Base-by-base conservation (phyloP, 2,888 invertebrate genomes). In the Drosophila mimetica region DNA sequence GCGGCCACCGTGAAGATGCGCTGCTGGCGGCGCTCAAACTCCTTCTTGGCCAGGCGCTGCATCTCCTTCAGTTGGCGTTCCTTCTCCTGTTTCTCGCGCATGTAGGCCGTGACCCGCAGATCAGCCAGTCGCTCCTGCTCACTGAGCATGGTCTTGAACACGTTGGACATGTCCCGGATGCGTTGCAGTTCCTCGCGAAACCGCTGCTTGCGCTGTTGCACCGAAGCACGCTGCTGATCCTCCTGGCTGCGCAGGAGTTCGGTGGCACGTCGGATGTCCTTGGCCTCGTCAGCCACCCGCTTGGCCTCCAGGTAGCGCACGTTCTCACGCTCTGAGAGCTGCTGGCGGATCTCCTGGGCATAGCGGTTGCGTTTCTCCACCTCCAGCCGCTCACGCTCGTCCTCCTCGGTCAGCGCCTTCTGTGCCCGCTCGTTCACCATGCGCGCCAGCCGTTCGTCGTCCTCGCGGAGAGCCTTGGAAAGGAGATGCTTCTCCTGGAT, bases 401-500 rank as follows among this genome's bases (percentile, higher is more conserved):
- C 91, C 50, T 91, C 92, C 1, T 82, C 88, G 11, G 65, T 77
- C 1, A 92, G 75, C 0, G 89, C 89, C 22, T 89, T 86, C 16
- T 83, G 77, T 3, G 90, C 90, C 0, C 89, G 80, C 32, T 90
- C 89, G 6, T 90, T 82, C 39, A 92, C 91, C 77, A 90, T 83
- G 32, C 89, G 84, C 36, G 91, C 92, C 50, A 92, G 71, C 0
- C 90, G 90, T 18, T 86, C 77, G n/a, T 92, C 90, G 28, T 92
- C 91, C 30, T 90, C 82, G 16, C 86, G 87, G 13, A 90, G 53
- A 13, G 90, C 91, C 9, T 77, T 84, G 13, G 88, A 86, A 14
- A 92, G 44, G 18, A 90, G 90, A 22, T 87, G 67, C 67, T 93
- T 94, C 90, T 96, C 96, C 0, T 93, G 93, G 65, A 97, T 94